A percentile compares a stretch with the other conserved stretches of the same genome.
phyloP scores from a whole-genome alignment of 2,888 invertebrate species.

The Volucella inanis region DNA sequence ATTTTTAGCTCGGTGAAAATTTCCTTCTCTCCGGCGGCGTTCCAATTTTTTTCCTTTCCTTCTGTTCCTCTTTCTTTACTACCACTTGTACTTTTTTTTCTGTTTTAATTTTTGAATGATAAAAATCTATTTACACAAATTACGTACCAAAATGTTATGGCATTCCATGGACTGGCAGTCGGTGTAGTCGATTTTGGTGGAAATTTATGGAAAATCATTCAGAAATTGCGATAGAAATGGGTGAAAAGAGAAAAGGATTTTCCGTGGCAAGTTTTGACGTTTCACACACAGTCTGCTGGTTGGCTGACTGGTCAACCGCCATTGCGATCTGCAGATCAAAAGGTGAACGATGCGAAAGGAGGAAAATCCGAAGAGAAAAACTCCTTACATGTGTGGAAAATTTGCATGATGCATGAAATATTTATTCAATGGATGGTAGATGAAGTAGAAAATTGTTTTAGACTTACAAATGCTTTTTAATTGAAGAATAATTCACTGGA shows the following conservation, averaged over 20 bases:
- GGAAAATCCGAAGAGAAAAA: conserved; percentile 24
- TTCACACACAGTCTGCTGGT: conserved; percentile 53
- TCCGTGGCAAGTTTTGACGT: conserved; percentile 72
- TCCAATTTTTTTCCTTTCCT: conserved; percentile 37
- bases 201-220: conserved; percentile 46
- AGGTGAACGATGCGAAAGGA: conserved; percentile 79
- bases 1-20: conserved; percentile 70
- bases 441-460: conserved; percentile 11
- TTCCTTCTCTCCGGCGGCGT: conserved; percentile 60
- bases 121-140: conserved; percentile 52
- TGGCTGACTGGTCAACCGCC: conserved; percentile 67
- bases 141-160: conserved; percentile 19
- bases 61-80: no score
- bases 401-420: conserved; percentile 20
- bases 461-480: conserved; percentile 69
- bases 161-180: conserved; percentile 3
- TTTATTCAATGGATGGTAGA: background rate
- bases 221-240: conserved; percentile 43
- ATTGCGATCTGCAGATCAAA: conserved; percentile 71
- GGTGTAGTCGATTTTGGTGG: background rate
- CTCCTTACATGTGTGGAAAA: conserved; percentile 14
- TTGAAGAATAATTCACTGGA: conserved; percentile 69
- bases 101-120: background rate
- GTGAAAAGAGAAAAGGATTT: conserved; percentile 53
- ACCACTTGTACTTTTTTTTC: background rate